Evolutionary conservation across 64 coral and sea anemone genomes (phyloP).

Genomic region (Dendrophyllia cribrosa): DNA sequence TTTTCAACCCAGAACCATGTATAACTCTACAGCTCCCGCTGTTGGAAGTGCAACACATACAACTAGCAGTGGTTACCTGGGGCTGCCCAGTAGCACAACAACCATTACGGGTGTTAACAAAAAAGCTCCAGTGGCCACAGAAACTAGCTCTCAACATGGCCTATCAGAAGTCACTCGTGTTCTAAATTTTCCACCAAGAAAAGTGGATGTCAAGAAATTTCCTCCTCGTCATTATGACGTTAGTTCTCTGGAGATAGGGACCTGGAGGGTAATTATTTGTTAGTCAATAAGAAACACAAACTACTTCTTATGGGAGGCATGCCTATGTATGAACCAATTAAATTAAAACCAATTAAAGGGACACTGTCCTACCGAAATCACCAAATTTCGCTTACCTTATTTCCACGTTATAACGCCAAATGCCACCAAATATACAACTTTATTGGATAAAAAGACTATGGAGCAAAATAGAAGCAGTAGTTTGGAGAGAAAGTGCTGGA

Average conservation of each 20-base stretch:
- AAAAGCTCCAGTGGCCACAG: background rate
- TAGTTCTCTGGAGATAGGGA: conserved; percentile 18
- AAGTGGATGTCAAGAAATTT: conserved; percentile 55
- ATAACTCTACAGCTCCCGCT: background rate
- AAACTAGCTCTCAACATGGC: background rate
- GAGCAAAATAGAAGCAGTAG: no score
- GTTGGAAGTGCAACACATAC: background rate
- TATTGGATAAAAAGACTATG: no score
- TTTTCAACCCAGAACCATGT: background rate
- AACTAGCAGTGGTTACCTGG: background rate
- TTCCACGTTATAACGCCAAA: no score
- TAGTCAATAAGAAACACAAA: background rate
- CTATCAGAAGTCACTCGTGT: background rate
- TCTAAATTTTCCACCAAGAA: conserved; percentile 37
- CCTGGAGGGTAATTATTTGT: conserved; percentile 35
- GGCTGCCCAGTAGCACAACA: background rate
- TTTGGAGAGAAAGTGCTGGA: no score
- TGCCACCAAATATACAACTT: no score
- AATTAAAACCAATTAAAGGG: no score
- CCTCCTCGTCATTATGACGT: conserved; percentile 23
- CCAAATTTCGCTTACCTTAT: no score
- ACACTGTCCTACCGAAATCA: no score
- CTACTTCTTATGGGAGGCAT: no score
- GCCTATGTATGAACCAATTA: no score
- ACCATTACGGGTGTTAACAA: background rate